Conservation (phyloP, 2,797 vertebrate species). For the Pteronotus mesoamericanus region DNA sequence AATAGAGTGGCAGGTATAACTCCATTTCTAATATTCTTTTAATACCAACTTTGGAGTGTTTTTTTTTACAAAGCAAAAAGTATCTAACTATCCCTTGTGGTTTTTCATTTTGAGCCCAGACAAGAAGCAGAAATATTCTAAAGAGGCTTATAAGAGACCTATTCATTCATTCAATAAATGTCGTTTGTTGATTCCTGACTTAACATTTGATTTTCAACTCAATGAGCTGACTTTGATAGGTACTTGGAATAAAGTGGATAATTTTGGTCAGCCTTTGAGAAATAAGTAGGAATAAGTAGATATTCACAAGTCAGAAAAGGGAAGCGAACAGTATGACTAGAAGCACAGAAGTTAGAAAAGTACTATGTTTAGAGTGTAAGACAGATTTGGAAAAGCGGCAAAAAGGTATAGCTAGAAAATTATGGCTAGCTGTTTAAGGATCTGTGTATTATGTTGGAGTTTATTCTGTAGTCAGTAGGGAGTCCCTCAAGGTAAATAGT, state of each 20-base stretch:
- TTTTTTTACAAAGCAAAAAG: conserved; percentile 8
- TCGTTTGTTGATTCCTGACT: conserved; percentile 21
- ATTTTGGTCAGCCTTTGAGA: background rate
- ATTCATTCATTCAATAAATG: background rate
- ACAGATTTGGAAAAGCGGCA: background rate
- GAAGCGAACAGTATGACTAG: background rate
- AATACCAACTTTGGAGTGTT: background rate
- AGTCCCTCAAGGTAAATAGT: conserved; percentile 3
- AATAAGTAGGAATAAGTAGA: conserved; percentile 31
- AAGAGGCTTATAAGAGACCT: background rate
- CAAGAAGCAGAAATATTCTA: conserved; percentile 6
- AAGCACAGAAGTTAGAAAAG: conserved; percentile 6
- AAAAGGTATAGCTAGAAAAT: background rate
- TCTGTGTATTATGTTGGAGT: background rate
- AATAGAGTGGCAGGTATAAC: background rate
- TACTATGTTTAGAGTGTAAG: background rate
- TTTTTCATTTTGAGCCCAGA: conserved; percentile 29
- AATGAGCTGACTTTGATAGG: background rate
- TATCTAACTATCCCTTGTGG: background rate
- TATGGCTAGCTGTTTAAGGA: background rate
- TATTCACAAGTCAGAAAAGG: conserved; percentile 19
- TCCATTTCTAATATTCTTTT: conserved; percentile 40
- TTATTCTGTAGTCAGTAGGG: background rate
- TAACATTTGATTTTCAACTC: conserved; percentile 31
- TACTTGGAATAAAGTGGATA: background rate